A percentile compares a stretch with the other conserved stretches of the same genome.
Evolutionary conservation across 1,140 invertebrate species (phyloP).

Genomic region (Gonioctena quinquepunctata): DNA sequence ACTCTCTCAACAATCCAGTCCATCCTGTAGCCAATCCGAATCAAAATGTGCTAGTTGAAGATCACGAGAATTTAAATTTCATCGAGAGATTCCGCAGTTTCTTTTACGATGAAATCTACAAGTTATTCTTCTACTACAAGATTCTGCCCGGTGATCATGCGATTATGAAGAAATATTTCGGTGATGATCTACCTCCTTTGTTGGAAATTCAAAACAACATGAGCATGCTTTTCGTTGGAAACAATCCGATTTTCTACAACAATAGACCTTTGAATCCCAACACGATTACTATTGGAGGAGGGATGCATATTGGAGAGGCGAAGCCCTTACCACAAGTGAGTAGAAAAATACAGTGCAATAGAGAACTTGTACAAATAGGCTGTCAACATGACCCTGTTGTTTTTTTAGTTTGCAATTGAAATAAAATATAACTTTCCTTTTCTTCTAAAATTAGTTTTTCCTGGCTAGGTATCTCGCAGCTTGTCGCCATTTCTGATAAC

Average conservation of each 20-base stretch:
- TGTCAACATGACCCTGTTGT: too few relatives aligned
- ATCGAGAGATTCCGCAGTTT: constrained; percentile 49
- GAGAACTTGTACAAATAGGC: too few relatives aligned
- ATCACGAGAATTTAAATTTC: constrained; percentile 47
- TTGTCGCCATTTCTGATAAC: too few relatives aligned
- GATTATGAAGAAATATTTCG: constrained; percentile 55
- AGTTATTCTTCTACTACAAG: background rate
- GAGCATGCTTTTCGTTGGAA: constrained; percentile 21
- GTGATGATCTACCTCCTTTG: constrained; percentile 40
- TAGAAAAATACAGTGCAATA: too few relatives aligned
- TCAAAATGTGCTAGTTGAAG: constrained; percentile 27
- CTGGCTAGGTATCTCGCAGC: too few relatives aligned
- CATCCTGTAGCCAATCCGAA: constrained; percentile 26
- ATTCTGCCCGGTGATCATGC: constrained; percentile 38
- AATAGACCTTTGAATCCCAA: background rate
- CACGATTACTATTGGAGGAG: constrained; percentile 54
- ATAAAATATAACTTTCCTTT: too few relatives aligned
- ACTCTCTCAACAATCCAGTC: constrained; percentile 23
- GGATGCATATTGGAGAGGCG: constrained; percentile 56
- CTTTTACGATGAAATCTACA: constrained; percentile 1
- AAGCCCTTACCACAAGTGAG: constrained; percentile 55
- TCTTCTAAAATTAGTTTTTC: too few relatives aligned
- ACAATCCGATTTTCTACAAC: constrained; percentile 26
- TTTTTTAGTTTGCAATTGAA: too few relatives aligned
- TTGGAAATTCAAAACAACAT: constrained; percentile 26